A percentile compares a stretch with the other conserved stretches of the same genome.
phyloP scores from a whole-genome alignment of 2,888 invertebrate genomes.

The Pseudoips prasinana region DNA sequence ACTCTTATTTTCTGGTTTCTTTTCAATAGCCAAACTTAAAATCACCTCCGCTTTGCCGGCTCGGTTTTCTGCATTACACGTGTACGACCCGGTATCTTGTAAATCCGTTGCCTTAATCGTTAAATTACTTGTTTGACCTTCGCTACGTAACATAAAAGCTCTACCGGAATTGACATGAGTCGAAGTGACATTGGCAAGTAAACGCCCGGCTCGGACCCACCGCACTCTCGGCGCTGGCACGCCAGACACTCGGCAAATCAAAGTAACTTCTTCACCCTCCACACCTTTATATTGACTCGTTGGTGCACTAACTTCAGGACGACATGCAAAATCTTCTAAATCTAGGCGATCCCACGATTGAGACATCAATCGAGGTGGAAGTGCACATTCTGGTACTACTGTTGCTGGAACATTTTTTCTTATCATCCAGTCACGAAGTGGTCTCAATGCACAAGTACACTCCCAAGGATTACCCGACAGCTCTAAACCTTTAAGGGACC shows the following conservation, averaged over 20 bases:
- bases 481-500: slow-evolving; percentile 88
- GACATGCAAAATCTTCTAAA: slow-evolving; percentile 90
- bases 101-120: slow-evolving; percentile 87
- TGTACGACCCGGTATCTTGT: slow-evolving; percentile 89
- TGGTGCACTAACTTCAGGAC: slow-evolving; percentile 85
- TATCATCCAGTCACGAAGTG: slow-evolving; percentile 90
- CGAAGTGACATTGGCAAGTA: slow-evolving; percentile 83
- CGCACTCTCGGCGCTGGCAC: slow-evolving; percentile 87
- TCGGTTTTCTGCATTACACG: slow-evolving; percentile 90
- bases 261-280: slow-evolving; percentile 88
- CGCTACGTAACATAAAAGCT: slow-evolving; percentile 85
- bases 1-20: slow-evolving; percentile 82
- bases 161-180: slow-evolving; percentile 75
- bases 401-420: slow-evolving; percentile 88
- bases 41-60: slow-evolving; percentile 89
- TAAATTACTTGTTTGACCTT: slow-evolving; percentile 86
- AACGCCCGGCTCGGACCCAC: slow-evolving; percentile 87
- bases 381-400: slow-evolving; percentile 84
- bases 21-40: slow-evolving; percentile 87
- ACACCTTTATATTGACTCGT: slow-evolving; percentile 83
- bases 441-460: slow-evolving; percentile 88
- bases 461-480: slow-evolving; percentile 92
- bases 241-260: slow-evolving; percentile 87
- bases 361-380: slow-evolving; percentile 83
- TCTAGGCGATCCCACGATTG: slow-evolving; percentile 89